phyloP scores from a whole-genome alignment of 2,797 vertebrate species.

The Gymnodraco acuticeps region DNA sequence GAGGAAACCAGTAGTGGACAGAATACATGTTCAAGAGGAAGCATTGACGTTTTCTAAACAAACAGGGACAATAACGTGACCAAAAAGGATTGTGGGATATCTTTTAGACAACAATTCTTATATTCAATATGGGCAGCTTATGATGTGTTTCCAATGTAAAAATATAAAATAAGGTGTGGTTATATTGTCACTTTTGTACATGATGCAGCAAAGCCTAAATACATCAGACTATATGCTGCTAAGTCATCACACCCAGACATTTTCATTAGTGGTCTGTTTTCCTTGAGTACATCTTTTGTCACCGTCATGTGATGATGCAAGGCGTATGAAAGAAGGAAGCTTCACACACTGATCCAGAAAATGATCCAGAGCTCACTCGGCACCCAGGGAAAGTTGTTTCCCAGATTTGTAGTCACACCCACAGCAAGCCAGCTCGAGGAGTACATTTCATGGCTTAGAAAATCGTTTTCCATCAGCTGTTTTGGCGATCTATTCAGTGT shows the following conservation, averaged over 20 bases:
- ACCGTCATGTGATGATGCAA: constrained; percentile 13
- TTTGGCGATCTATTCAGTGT: constrained; percentile 3
- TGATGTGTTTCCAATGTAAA: too few relatives aligned
- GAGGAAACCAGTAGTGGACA: constrained; percentile 40
- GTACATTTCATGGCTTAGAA: not conserved
- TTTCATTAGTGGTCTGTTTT: not conserved
- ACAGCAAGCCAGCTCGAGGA: not conserved
- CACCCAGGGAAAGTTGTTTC: constrained; percentile 30
- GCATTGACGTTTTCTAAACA: constrained; percentile 45
- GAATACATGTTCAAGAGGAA: constrained; percentile 48
- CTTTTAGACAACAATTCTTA: not conserved
- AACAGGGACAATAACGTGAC: constrained; percentile 19
- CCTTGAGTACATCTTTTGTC: not conserved
- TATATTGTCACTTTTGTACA: not conserved
- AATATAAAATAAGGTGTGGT: not conserved
- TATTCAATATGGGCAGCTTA: too few relatives aligned
- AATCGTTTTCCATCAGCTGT: not conserved
- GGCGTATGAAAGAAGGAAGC: constrained; percentile 36
- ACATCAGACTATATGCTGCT: too few relatives aligned
- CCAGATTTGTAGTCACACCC: not conserved
- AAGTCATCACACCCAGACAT: not conserved
- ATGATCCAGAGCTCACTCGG: constrained; percentile 1
- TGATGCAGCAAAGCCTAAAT: not conserved
- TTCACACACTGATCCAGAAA: constrained; percentile 50
- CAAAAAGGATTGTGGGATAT: not conserved